Evolutionary conservation across 2,797 vertebrate genomes (phyloP), one percentile per base, ranked within the genome.

Genomic region (Sebastes trivittatus): DNA sequence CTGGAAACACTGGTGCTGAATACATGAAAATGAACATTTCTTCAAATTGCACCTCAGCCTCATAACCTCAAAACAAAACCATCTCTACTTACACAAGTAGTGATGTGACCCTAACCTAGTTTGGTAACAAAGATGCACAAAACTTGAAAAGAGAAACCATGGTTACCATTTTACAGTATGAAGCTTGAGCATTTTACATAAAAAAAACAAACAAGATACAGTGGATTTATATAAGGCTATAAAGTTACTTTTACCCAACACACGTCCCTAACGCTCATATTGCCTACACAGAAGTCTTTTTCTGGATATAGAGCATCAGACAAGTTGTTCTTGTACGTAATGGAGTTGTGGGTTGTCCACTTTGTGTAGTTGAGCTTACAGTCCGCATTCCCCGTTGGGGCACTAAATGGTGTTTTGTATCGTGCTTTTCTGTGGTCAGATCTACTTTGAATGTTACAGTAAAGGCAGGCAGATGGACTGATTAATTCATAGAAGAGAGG

Each of bases 381-480:
- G 55, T 60, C 42, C 34, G 52, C 80, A 68, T 54, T 70, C 72
- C 62, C 87, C 29, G 0, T 1, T 59, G 87, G 76, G 80, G 74
- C 72, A 38, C 18, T 84, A 85, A 71, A 86, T 79, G 42, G 34
- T 80, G 80, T 75, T 83, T 82, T 72, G 32, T 56, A 62, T 84
- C 56, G 70, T 58, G 46, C 30, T 73, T 80, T 84, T 59, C 75
- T 82, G 89, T 81, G 86, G 87, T 88, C 58, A 42, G 32, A 56
- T 78, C 77, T 77, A 30, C 76, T 81, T 65, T 30, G 34, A 78
- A 79, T 66, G 62, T 69, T 72, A 36, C 23, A 68, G 88, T 89
- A 86, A 84, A 91, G 67, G 85, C 82, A 66, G 14, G 42, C 66
- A 78, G 74, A 91, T 85, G 78, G 82, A 54, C 81, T 61, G 71